These are phyloP conservation scores for Diprion similis DNA, from an alignment of 1,140 invertebrate species.

Conservation along the genomic window DNA sequence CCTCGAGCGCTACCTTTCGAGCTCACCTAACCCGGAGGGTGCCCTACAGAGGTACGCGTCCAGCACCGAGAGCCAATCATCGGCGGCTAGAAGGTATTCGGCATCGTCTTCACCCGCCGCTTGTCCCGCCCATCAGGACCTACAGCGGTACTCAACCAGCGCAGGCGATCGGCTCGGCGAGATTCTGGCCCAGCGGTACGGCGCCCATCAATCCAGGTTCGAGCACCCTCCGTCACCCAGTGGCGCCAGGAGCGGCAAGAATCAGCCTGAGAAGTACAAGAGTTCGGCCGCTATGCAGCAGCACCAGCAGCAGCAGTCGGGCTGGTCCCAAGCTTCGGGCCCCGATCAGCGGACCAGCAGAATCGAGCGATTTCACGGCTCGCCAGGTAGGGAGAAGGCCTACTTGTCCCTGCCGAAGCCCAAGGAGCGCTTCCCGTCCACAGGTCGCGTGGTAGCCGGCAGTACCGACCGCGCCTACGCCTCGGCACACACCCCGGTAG, in stretches of 20 bases:
- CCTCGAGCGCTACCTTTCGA: slow-evolving; percentile 49
- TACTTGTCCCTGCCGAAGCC: slow-evolving; percentile 60
- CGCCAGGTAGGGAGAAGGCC: background rate
- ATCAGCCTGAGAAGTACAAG: slow-evolving; percentile 16
- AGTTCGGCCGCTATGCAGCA: slow-evolving; percentile 50
- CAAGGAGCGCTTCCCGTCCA: slow-evolving; percentile 49
- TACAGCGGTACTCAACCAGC: background rate
- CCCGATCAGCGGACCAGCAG: background rate
- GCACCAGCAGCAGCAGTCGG: slow-evolving; percentile 43
- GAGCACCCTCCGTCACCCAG: slow-evolving; percentile 26
- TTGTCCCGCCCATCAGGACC: slow-evolving; percentile 20
- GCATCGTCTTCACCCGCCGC: slow-evolving; percentile 59
- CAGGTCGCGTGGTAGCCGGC: slow-evolving; percentile 51
- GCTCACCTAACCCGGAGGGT: slow-evolving; percentile 48
- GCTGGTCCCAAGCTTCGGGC: slow-evolving; percentile 43
- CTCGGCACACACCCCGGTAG: slow-evolving; percentile 68
- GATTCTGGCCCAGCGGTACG: slow-evolving; percentile 40
- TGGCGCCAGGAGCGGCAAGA: slow-evolving; percentile 23
- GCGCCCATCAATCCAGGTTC: background rate
- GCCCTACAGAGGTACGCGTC: slow-evolving; percentile 52
- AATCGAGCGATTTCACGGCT: background rate
- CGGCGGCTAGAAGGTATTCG: too few species aligned
- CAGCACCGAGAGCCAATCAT: slow-evolving; percentile 9
- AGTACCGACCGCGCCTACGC: background rate
- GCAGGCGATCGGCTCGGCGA: slow-evolving; percentile 27